These are phyloP conservation scores for Mycalesis mineus DNA, from an alignment of 2,888 invertebrate genomes.

Conservation along the genomic window DNA sequence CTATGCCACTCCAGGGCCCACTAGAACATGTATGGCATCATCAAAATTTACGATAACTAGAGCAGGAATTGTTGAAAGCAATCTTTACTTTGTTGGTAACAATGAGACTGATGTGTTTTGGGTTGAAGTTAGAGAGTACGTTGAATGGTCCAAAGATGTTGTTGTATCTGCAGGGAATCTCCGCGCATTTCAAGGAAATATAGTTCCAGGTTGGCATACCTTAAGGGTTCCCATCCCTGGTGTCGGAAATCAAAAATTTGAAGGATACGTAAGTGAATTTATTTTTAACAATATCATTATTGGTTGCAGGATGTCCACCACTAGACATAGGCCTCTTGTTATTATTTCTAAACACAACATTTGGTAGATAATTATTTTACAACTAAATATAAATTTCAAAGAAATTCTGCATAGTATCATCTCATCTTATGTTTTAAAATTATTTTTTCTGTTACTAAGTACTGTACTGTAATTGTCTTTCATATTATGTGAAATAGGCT, in stretches of 20 bases:
- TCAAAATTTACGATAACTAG: conserved; percentile 40
- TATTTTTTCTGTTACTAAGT: too few species aligned
- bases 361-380: too few species aligned
- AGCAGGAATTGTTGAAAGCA: conserved; percentile 37
- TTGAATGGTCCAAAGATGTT: conserved; percentile 20
- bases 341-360: too few species aligned
- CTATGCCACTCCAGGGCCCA: conserved; percentile 38
- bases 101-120: background rate
- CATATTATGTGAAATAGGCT: too few species aligned
- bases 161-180: conserved; percentile 25
- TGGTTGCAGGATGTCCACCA: too few species aligned
- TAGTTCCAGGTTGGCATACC: conserved; percentile 37
- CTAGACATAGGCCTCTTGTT: too few species aligned
- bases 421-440: too few species aligned
- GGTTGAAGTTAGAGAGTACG: conserved; percentile 21
- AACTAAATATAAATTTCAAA: too few species aligned
- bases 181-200: conserved; percentile 18
- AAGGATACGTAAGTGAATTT: conserved; percentile 45
- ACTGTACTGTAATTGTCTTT: too few species aligned
- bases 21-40: conserved; percentile 43
- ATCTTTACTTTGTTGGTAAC: background rate
- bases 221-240: conserved; percentile 27
- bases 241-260: conserved; percentile 19
- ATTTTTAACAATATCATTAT: background rate
- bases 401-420: too few species aligned